These are phyloP conservation scores for Strigops habroptila DNA, from an alignment of 2,113 vertebrate genomes.

Conservation along the genomic window DNA sequence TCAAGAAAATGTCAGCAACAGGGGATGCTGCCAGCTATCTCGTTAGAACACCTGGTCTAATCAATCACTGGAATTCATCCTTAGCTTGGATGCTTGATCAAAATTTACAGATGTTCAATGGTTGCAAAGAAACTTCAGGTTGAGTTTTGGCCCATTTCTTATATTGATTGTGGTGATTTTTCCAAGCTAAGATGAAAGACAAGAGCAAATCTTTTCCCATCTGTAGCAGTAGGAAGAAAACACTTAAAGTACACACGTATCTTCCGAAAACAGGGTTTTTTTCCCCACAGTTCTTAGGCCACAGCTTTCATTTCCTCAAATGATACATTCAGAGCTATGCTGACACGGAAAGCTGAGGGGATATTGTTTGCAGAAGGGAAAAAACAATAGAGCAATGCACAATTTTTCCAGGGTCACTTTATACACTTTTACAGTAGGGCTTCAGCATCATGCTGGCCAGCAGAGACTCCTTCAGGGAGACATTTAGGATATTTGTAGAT, in stretches of 20 bases:
- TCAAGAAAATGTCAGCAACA: neutral
- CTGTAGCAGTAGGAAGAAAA: neutral
- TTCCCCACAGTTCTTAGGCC: neutral
- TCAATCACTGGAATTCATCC: neutral
- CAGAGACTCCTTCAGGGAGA: neutral
- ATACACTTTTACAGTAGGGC: neutral
- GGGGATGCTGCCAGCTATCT: neutral
- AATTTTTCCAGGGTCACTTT: neutral
- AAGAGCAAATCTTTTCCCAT: neutral
- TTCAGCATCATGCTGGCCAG: neutral
- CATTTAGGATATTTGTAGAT: neutral
- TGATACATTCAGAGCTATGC: neutral
- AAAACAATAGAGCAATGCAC: neutral
- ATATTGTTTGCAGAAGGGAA: conserved; percentile 2
- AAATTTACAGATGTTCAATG: neutral
- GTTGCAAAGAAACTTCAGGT: neutral
- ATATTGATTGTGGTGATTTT: neutral
- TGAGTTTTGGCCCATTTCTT: neutral
- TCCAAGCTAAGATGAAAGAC: neutral
- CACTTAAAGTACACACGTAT: neutral
- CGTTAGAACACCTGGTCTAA: neutral
- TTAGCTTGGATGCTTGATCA: neutral
- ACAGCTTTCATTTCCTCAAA: neutral
- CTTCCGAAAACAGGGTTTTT: conserved; percentile 1
- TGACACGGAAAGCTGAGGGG: neutral